Base-by-base conservation (phyloP, 2,113 vertebrate genomes). In the Embiotoca jacksoni region DNA sequence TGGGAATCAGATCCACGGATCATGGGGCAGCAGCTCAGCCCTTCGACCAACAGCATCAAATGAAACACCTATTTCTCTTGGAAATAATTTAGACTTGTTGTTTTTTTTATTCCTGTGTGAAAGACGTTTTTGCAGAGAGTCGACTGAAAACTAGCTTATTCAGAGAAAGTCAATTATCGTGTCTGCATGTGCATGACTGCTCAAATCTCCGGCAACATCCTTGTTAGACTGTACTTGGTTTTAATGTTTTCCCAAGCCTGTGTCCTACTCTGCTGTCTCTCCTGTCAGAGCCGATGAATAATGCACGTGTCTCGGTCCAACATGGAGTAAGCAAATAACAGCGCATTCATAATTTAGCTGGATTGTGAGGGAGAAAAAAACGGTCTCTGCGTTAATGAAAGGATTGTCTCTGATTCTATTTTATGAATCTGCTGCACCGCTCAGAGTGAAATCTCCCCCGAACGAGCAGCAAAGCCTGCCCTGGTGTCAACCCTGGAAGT, bases 241-340 rank as follows among this genome's bases (percentile, higher is more conserved):
- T 78, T 74, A 73, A 75, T 55, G 83, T 75, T 86, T 75, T 78
- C 72, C 72, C 58, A 44, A 23, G 73, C 69, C 77, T n/a, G 72
- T 32, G n/a, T 77, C 73, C 81, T 80, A 63, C 56, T 87, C 85
- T 72, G 74, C 75, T 80, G 85, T 88, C 67, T 89, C 37, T 82
- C 68, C 85, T 88, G 82, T 81, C 85, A 87, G 66, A 81, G 58
- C 69, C 63, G 57, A 92, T 92, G 88, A 93, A 92, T 94, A 85
- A 93, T 92, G 82, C 85, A 93, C 73, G 71, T 73, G 88, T 66
- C 80, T 92, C 85, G 76, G 86, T 86, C 88, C 80, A 82, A 88
- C 90, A 85, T 76, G 72, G 75, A 88, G 89, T 89, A 89, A 92
- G 91, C 92, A 93, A 92, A 93, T 91, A 90, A 91, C 78, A 84